These are phyloP conservation scores for Scartelaos histophorus DNA, from an alignment of 2,113 vertebrate genomes.

Conservation along the genomic window DNA sequence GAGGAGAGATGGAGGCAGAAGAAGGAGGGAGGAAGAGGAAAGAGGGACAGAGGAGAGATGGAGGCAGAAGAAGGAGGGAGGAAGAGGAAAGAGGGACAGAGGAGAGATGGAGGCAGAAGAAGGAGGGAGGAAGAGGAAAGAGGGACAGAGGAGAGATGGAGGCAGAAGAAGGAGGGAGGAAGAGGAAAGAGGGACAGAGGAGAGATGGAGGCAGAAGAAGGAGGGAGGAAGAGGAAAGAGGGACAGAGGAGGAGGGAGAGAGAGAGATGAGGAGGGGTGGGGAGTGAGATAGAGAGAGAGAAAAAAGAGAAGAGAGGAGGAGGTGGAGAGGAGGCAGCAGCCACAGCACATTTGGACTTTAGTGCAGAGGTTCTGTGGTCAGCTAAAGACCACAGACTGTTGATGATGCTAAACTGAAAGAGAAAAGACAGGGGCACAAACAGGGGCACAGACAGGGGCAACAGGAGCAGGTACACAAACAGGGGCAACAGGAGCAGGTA, in stretches of 20 bases:
- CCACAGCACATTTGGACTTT: slow-evolving; percentile 55
- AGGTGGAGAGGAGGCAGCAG: slow-evolving; percentile 38
- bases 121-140: background rate
- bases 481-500: background rate
- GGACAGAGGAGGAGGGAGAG: background rate
- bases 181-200: background rate
- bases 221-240: background rate
- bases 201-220: background rate
- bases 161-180: background rate
- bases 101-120: background rate
- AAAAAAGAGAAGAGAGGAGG: background rate
- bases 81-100: background rate
- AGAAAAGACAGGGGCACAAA: slow-evolving; percentile 34
- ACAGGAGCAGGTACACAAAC: slow-evolving; percentile 29
- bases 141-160: slow-evolving; percentile 21
- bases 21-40: background rate
- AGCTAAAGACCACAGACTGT: slow-evolving; percentile 26
- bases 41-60: no score
- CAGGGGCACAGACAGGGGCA: slow-evolving; percentile 38
- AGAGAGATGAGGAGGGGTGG: background rate
- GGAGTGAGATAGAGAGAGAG: background rate
- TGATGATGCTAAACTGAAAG: slow-evolving; percentile 33
- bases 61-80: background rate
- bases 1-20: no score
- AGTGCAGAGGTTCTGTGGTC: slow-evolving; percentile 33